These are phyloP conservation scores for Periophthalmodon schlosseri DNA, from an alignment of 2,113 vertebrate genomes.

Conservation along the genomic window DNA sequence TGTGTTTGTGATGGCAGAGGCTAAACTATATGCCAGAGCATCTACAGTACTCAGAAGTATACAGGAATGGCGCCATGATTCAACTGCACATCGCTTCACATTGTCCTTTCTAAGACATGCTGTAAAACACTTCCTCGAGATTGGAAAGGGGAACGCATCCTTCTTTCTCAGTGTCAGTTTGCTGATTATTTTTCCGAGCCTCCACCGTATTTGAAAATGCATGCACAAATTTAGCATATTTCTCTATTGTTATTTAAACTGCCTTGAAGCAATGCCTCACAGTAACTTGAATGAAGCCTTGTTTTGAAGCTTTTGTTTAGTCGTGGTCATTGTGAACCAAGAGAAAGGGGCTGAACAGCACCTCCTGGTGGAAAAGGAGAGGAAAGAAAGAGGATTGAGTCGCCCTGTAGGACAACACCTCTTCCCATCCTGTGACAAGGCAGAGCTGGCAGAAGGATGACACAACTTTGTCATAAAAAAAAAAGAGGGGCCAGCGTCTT, in stretches of 20 bases:
- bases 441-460: slow-evolving; percentile 58
- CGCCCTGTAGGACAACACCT: slow-evolving; percentile 31
- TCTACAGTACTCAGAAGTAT: slow-evolving; percentile 37
- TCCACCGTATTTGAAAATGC: slow-evolving; percentile 62
- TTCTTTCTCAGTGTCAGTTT: slow-evolving; percentile 30
- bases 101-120: slow-evolving; percentile 59
- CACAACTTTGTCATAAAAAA: slow-evolving; percentile 58
- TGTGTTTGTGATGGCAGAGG: slow-evolving; percentile 48
- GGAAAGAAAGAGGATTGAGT: slow-evolving; percentile 32
- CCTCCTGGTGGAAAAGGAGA: slow-evolving; percentile 37
- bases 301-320: slow-evolving; percentile 42
- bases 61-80: slow-evolving; percentile 35
- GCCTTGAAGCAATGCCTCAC: slow-evolving; percentile 60
- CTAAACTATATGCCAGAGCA: slow-evolving; percentile 50
- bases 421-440: slow-evolving; percentile 55
- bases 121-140: slow-evolving; percentile 38
- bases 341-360: slow-evolving; percentile 41
- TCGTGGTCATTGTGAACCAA: slow-evolving; percentile 50
- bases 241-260: slow-evolving; percentile 55
- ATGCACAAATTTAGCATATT: slow-evolving; percentile 74
- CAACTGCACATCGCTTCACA: slow-evolving; percentile 35
- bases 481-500: slow-evolving; percentile 55
- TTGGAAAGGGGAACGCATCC: slow-evolving; percentile 33
- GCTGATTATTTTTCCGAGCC: slow-evolving; percentile 31
- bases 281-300: slow-evolving; percentile 37